Evolutionary conservation across 2,113 vertebrate species (phyloP).

Genomic region (Lagopus muta): DNA sequence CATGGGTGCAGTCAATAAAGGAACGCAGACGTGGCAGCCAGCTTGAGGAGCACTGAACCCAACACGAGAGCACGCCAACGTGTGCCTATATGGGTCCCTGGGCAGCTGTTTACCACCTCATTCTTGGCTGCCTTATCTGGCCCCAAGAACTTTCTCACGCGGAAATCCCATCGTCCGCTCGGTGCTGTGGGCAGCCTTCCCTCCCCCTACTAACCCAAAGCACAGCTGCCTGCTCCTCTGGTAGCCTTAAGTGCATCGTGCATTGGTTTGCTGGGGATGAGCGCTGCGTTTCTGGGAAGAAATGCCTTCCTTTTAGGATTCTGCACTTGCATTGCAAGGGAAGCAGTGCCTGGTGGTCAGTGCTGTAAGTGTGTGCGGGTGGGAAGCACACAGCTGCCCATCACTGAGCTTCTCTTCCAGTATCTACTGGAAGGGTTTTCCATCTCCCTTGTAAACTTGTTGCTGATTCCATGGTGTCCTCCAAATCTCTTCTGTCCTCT

Average conservation of each 20-base stretch:
- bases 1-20: neutral
- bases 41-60: neutral
- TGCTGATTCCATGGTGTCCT: neutral
- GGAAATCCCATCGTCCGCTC: neutral
- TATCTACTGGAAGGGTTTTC: neutral
- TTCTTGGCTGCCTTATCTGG: neutral
- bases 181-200: neutral
- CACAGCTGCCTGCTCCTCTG: neutral
- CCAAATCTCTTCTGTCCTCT: neutral
- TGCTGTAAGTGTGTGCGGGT: neutral
- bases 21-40: neutral
- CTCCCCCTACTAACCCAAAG: neutral
- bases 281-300: neutral
- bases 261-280: neutral
- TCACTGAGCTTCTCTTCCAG: neutral
- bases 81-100: neutral
- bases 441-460: neutral
- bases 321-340: neutral
- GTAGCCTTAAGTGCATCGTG: accelerated
- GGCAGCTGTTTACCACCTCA: neutral
- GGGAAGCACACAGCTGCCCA: neutral
- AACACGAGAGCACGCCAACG: neutral
- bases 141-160: neutral
- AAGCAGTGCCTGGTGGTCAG: neutral
- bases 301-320: neutral